Evolutionary conservation across 2,113 vertebrate genomes (phyloP).

Genomic region (Penelope pileata): DNA sequence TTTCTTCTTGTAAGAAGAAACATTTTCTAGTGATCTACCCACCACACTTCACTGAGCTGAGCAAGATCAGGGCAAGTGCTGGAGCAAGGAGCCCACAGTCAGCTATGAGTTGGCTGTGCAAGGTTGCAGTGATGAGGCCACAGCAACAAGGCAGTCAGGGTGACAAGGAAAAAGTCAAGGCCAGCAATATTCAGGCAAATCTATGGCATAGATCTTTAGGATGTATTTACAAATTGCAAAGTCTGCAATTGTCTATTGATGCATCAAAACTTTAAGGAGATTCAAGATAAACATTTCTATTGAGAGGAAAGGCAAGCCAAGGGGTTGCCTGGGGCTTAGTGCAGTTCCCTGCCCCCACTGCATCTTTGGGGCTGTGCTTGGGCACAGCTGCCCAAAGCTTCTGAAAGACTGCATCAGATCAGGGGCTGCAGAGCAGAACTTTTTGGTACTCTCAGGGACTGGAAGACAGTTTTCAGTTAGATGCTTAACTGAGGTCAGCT

Average conservation of each 20-base stretch:
- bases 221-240: not conserved
- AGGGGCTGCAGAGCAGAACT: not conserved
- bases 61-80: fast-evolving
- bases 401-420: not conserved
- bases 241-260: not conserved
- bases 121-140: not conserved
- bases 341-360: not conserved
- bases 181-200: not conserved
- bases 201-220: not conserved
- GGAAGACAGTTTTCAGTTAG: not conserved
- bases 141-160: not conserved
- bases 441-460: not conserved
- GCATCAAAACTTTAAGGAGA: not conserved
- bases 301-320: not conserved
- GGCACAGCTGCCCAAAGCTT: not conserved
- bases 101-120: fast-evolving
- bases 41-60: fast-evolving
- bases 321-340: fast-evolving
- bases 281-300: not conserved
- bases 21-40: not conserved
- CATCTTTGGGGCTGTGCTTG: not conserved
- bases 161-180: not conserved
- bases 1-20: not conserved
- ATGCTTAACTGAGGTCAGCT: not conserved
- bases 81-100: not conserved